A percentile compares a stretch with the other conserved stretches of the same genome.
Conservation (phyloP, 2,113 vertebrate genomes). For the Alosa alosa region DNA sequence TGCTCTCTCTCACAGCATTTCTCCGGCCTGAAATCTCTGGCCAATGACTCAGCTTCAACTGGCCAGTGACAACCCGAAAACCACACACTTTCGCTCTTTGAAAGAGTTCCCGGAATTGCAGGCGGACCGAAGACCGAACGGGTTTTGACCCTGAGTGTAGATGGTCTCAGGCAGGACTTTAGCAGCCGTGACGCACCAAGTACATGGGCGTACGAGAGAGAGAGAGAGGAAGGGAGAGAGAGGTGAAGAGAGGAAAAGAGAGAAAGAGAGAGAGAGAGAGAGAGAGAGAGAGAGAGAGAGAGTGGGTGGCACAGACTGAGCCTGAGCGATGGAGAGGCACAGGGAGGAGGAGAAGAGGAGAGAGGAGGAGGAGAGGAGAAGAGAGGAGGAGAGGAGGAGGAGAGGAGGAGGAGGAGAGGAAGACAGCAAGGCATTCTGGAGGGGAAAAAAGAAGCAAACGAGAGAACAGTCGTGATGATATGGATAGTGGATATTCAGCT, state of each 20-base stretch:
- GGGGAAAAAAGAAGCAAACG: background rate
- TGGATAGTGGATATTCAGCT: background rate
- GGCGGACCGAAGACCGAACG: background rate
- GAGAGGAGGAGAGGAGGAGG: background rate
- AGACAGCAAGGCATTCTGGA: background rate
- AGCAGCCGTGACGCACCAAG: background rate
- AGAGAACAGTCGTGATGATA: background rate
- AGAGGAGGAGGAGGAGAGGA: too few relatives aligned
- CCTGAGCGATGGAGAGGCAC: background rate
- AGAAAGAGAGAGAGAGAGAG: background rate
- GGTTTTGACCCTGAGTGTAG: background rate
- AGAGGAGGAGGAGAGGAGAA: background rate
- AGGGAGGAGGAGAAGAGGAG: background rate
- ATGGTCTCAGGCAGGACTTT: background rate
- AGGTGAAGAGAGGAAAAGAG: background rate
- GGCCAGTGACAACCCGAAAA: background rate
- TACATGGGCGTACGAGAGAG: background rate
- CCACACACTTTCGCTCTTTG: background rate
- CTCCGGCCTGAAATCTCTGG: constrained; percentile 20
- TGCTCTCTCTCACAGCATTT: constrained; percentile 14
- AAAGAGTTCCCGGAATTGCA: background rate
- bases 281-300: background rate
- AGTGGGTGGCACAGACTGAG: background rate
- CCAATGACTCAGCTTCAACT: background rate
- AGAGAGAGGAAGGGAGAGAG: background rate